Percentiles rank a stretch among this genome's conserved stretches.
Evolutionary conservation across 2,113 vertebrate species (phyloP).

Genomic region (Eurypyga helias): DNA sequence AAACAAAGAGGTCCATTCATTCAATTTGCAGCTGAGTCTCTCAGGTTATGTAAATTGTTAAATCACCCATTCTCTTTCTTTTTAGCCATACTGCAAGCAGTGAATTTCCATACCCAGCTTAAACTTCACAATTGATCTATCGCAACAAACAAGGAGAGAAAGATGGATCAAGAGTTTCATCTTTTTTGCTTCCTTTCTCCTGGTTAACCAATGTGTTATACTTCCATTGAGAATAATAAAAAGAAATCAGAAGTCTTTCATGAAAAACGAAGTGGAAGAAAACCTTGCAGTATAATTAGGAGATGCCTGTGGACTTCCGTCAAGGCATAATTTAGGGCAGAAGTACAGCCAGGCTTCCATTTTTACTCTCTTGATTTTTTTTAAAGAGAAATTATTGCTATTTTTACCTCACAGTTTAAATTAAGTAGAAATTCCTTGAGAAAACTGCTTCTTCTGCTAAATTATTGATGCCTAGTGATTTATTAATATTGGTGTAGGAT

Average conservation of each 20-base stretch:
- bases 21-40: slow-evolving; percentile 37
- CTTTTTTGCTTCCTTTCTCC: not conserved
- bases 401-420: not conserved
- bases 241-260: not conserved
- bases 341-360: not conserved
- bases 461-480: not conserved
- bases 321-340: not conserved
- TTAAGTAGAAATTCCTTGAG: not conserved
- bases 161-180: not conserved
- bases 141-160: not conserved
- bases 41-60: slow-evolving; percentile 70
- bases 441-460: not conserved
- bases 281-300: slow-evolving; percentile 30
- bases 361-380: not conserved
- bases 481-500: not conserved
- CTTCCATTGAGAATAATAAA: slow-evolving; percentile 10
- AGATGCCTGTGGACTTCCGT: not conserved
- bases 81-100: slow-evolving; percentile 44
- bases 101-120: slow-evolving; percentile 41
- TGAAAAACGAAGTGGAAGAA: slow-evolving; percentile 25
- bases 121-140: slow-evolving; percentile 18
- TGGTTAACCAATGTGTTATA: not conserved
- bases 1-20: slow-evolving; percentile 41
- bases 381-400: not conserved
- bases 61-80: slow-evolving; percentile 62